These are phyloP conservation scores for Gibbula magus DNA, from an alignment of 2,888 invertebrate genomes.

Conservation along the genomic window DNA sequence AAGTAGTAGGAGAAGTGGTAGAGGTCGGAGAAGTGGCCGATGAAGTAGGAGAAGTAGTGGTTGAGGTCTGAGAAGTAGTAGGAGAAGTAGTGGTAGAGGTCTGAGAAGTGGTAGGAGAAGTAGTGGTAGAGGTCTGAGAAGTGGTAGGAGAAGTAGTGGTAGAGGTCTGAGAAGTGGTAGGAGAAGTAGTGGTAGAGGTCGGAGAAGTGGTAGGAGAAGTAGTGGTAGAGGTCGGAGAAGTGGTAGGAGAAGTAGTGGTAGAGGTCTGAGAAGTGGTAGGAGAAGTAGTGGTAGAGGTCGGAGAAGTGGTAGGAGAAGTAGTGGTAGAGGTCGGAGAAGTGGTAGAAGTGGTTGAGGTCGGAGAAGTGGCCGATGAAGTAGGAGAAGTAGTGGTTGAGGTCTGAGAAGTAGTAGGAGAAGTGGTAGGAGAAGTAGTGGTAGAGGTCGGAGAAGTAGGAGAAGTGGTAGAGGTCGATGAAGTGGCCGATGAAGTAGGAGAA, in stretches of 20 bases:
- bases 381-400: neutral
- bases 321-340: neutral
- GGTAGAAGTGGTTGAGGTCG: slow-evolving; percentile 25
- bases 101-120: too few relatives aligned
- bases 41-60: too few relatives aligned
- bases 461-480: too few relatives aligned
- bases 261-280: neutral
- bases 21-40: neutral
- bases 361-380: slow-evolving; percentile 18
- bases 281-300: neutral
- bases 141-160: too few relatives aligned
- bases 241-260: neutral
- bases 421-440: neutral
- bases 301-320: neutral
- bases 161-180: too few relatives aligned
- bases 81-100: too few relatives aligned
- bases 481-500: too few relatives aligned
- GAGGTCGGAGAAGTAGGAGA: too few relatives aligned
- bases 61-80: too few relatives aligned
- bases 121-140: too few relatives aligned
- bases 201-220: neutral
- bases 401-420: neutral
- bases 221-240: too few relatives aligned
- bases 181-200: too few relatives aligned
- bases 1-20: slow-evolving; percentile 10